Conservation (phyloP, 1,140 invertebrate species). For the Agrilus planipennis region DNA sequence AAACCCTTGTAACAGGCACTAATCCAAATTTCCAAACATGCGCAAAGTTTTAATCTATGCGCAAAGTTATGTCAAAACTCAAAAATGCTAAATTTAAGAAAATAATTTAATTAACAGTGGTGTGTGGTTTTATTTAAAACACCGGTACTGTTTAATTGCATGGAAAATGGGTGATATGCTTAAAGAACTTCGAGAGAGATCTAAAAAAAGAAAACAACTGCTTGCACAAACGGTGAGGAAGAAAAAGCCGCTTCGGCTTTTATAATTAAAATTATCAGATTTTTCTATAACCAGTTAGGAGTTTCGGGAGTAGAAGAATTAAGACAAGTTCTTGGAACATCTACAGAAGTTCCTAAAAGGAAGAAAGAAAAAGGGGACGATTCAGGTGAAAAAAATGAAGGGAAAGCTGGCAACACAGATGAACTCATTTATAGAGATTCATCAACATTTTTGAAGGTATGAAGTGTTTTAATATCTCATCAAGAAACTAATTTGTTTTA, state of each 20-base stretch:
- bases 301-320: constrained; percentile 70
- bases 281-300: constrained; percentile 47
- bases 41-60: no score
- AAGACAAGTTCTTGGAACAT: constrained; percentile 65
- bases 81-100: no score
- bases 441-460: constrained; percentile 88
- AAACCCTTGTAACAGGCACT: no score
- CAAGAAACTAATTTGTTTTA: constrained; percentile 6
- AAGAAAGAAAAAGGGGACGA: constrained; percentile 17
- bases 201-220: constrained; percentile 75
- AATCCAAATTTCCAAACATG: no score
- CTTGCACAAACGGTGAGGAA: constrained; percentile 74
- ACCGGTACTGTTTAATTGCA: no score
- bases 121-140: no score
- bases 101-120: no score
- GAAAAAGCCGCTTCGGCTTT: constrained; percentile 7
- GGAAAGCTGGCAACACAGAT: constrained; percentile 47
- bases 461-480: not conserved
- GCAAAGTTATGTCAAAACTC: no score
- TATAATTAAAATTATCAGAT: constrained; percentile 16
- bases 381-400: constrained; percentile 33
- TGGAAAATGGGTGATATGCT: constrained; percentile 59
- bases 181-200: constrained; percentile 70
- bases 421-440: constrained; percentile 91
- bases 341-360: constrained; percentile 40